Base-by-base conservation (phyloP, 64 coral and sea anemone species). In the Pachyseris speciosa region DNA sequence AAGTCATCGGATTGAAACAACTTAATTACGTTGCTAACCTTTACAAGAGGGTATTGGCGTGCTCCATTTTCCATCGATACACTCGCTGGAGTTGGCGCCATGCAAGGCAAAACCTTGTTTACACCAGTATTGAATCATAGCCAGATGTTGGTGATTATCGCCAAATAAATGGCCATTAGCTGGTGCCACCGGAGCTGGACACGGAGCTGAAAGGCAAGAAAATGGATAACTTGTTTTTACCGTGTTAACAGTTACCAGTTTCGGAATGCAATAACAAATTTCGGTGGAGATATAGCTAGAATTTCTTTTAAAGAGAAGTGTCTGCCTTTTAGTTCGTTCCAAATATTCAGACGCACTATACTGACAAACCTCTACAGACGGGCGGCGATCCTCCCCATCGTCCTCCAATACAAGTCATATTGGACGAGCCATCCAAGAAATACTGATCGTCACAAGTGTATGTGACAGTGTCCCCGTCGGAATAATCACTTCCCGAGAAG, bases 191-290 rank as follows among this genome's bases (percentile, higher is more conserved):
- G 81, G 81, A 29, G 38, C 11, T 17, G 57, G 32, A 19, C 81
- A 84, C n/a, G 81, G 64, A 36, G 81, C 81, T 84, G 24, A 44
- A 52, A 52, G 48, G n/a, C n/a, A n/a, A n/a, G n/a, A n/a, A 76
- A 26, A 76, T 27, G 9, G 20, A 9, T 25, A 16, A 55, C 16
- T 55, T 55, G 51, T 16, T 55, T n/a, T n/a, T n/a, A n/a, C n/a
- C n/a, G n/a, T n/a, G n/a, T n/a, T n/a, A n/a, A n/a, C n/a, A n/a
- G n/a, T n/a, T n/a, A n/a, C n/a, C n/a, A n/a, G n/a, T n/a, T n/a
- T n/a, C n/a, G n/a, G n/a, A n/a, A n/a, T n/a, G n/a, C n/a, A n/a
- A n/a, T n/a, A n/a, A n/a, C n/a, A n/a, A n/a, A n/a, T n/a, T n/a
- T n/a, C n/a, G n/a, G n/a, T n/a, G n/a, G n/a, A n/a, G n/a, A 6